These are phyloP conservation scores for Drosophila yooni DNA, from an alignment of 2,888 invertebrate genomes.

Conservation along the genomic window DNA sequence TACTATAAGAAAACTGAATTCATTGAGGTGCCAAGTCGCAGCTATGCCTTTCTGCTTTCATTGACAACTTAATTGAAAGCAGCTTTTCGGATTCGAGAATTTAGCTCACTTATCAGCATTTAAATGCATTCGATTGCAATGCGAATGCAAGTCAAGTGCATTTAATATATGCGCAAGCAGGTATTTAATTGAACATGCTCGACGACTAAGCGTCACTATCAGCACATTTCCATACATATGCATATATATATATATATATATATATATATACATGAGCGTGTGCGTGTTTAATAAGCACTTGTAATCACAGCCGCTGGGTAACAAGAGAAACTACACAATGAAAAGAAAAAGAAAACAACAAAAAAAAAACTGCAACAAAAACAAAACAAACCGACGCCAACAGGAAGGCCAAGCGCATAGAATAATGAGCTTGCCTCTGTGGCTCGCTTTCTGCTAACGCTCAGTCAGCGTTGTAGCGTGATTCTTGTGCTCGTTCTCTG, in stretches of 20 bases:
- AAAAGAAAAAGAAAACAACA: slow-evolving; percentile 8
- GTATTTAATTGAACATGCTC: neutral
- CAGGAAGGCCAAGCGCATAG: slow-evolving; percentile 65
- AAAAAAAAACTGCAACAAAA: slow-evolving; percentile 31
- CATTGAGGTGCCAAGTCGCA: slow-evolving; percentile 30
- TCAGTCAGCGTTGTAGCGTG: slow-evolving; percentile 21
- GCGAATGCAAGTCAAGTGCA: slow-evolving; percentile 50
- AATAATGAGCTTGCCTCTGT: slow-evolving; percentile 52
- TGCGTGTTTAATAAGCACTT: slow-evolving; percentile 37
- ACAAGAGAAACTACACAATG: slow-evolving; percentile 59
- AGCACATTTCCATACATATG: neutral
- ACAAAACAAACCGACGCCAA: slow-evolving; percentile 16
- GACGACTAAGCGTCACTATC: slow-evolving; percentile 24
- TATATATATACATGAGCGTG: neutral
- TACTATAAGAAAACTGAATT: slow-evolving; percentile 17
- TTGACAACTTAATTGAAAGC: slow-evolving; percentile 43
- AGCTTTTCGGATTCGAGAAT: slow-evolving; percentile 14
- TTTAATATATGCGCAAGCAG: slow-evolving; percentile 1
- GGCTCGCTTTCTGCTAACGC: slow-evolving; percentile 52
- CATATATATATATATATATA: neutral
- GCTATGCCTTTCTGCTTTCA: slow-evolving; percentile 35
- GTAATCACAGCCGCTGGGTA: slow-evolving; percentile 53
- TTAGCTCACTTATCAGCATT: slow-evolving; percentile 37
- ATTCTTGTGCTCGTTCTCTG: slow-evolving; percentile 40
- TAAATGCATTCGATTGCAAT: slow-evolving; percentile 34